These are phyloP conservation scores for Athene cunicularia DNA, from an alignment of 2,113 vertebrate genomes.

Conservation along the genomic window DNA sequence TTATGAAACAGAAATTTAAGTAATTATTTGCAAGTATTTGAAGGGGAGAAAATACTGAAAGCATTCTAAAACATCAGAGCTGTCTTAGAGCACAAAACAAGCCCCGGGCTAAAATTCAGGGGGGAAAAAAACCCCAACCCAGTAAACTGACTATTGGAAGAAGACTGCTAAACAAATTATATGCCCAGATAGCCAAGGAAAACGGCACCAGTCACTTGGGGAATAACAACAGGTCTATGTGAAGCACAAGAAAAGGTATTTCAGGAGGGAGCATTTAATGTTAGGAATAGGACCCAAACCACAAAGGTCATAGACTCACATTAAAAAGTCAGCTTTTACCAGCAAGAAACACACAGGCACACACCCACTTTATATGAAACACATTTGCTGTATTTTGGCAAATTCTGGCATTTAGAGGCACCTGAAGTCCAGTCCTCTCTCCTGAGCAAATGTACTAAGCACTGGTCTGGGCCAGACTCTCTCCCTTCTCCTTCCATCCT, in stretches of 20 bases:
- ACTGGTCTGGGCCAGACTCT: fast-evolving
- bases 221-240: neutral
- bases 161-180: neutral
- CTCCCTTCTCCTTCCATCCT: neutral
- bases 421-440: neutral
- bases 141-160: neutral
- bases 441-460: fast-evolving
- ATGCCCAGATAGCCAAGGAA: neutral
- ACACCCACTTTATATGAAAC: neutral
- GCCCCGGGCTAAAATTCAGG: neutral
- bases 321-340: neutral
- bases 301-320: neutral
- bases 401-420: neutral
- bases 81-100: neutral
- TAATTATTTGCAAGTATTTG: neutral
- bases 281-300: neutral
- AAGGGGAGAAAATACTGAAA: neutral
- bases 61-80: neutral
- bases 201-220: neutral
- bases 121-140: neutral
- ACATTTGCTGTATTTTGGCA: neutral
- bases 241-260: neutral
- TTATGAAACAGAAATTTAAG: neutral
- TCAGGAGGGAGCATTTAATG: neutral
- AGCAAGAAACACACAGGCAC: neutral